Evolutionary conservation across 1,140 invertebrate genomes (phyloP).

Genomic region (Drosophila kohkoa): DNA sequence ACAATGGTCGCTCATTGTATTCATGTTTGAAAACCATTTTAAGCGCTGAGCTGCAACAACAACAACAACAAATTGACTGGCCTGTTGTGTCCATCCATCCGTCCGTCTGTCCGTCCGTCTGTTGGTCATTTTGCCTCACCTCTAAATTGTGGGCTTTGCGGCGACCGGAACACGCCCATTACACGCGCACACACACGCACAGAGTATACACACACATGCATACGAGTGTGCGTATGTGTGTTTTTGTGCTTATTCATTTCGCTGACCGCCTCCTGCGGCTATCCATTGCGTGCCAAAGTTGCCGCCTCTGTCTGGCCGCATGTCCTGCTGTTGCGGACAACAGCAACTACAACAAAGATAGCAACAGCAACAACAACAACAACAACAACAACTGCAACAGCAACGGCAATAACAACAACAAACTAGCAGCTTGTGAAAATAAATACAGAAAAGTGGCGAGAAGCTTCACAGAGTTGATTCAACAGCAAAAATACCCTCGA

Average conservation of each 20-base stretch:
- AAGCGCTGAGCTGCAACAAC: conserved; percentile 1
- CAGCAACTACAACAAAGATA: conserved; percentile 1
- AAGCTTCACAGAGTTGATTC: not conserved
- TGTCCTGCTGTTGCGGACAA: conserved; percentile 45
- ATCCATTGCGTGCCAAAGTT: conserved; percentile 65
- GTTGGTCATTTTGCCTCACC: conserved; percentile 40
- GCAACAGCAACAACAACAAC: not conserved
- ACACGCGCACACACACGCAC: conserved; percentile 14
- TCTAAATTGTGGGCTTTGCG: conserved; percentile 35
- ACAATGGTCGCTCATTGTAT: conserved; percentile 62
- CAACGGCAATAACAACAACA: not conserved
- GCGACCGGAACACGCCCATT: conserved; percentile 35
- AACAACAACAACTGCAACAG: conserved; percentile 6
- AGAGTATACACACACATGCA: not conserved
- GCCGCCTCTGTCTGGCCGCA: conserved; percentile 50
- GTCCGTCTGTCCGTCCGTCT: not conserved
- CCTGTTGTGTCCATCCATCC: not conserved
- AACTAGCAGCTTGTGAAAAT: not conserved
- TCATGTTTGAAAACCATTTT: conserved; percentile 49
- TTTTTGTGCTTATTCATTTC: conserved; percentile 32
- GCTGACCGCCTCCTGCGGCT: conserved; percentile 56
- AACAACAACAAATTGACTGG: conserved; percentile 8
- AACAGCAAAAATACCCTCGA: conserved; percentile 14
- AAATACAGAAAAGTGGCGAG: not conserved
- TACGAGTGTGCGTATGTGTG: not conserved